Evolutionary conservation across 2,888 invertebrate species (phyloP).

Genomic region (Chrysotoxum bicinctum): DNA sequence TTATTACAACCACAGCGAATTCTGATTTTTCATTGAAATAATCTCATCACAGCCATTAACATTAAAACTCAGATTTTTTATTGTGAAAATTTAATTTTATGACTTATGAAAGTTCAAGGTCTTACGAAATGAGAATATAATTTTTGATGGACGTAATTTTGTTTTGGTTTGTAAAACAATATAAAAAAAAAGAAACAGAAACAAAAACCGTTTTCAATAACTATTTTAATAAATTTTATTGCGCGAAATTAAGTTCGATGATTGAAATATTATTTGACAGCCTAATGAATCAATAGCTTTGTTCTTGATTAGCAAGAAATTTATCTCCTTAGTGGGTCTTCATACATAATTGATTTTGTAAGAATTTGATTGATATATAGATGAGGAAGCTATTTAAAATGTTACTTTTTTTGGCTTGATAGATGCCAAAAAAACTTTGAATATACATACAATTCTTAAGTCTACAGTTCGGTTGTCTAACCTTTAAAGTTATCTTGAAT

Average conservation of each 20-base stretch:
- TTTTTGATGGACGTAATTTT: constrained; percentile 4
- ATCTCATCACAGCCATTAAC: constrained; percentile 19
- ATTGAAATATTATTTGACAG: not conserved
- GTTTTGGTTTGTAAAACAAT: not conserved
- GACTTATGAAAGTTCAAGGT: constrained; percentile 51
- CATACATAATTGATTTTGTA: not conserved
- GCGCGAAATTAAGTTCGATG: not conserved
- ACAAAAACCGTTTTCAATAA: not conserved
- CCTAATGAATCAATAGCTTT: not conserved
- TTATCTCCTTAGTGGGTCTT: not conserved
- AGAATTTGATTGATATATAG: not conserved
- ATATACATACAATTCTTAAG: too few relatives aligned
- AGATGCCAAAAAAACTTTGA: too few relatives aligned
- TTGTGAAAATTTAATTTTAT: constrained; percentile 41
- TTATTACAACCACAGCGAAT: constrained; percentile 23
- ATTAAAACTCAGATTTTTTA: not conserved
- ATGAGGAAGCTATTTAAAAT: not conserved
- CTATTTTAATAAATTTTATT: not conserved
- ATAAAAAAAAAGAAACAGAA: too few relatives aligned
- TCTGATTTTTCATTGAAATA: constrained; percentile 34
- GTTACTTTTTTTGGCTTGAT: too few relatives aligned
- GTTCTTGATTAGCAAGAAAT: not conserved
- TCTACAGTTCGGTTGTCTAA: too few relatives aligned
- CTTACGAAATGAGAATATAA: constrained; percentile 19
- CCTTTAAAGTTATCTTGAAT: too few relatives aligned